Base-by-base conservation (phyloP, 2,888 invertebrate genomes). In the Drosophila testacea region DNA sequence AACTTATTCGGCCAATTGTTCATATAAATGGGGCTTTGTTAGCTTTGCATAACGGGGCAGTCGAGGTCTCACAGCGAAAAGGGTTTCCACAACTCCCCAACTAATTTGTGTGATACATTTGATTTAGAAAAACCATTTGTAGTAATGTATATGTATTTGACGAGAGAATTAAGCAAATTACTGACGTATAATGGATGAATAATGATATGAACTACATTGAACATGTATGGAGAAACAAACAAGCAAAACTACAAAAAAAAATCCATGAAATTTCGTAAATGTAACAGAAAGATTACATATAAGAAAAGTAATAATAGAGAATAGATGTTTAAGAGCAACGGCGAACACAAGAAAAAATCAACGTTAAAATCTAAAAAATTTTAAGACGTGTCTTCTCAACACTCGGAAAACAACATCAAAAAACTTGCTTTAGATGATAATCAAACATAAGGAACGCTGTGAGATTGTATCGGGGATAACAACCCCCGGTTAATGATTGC, bases 1-100 rank as follows among this genome's bases (percentile, higher is more conserved):
- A 59, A 36, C 22, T 11, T 61, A 48, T 76, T 76, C 52, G 0
- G 36, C 47, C 2, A 4, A 0, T n/a, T n/a, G 13, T 39, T 34
- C 4, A 42, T 62, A 41, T 71, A 75, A 46, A 65, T 57, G 36
- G 4, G 10, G 22, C 38, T 2, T 9, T 10, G 6, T 1, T 32
- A 4, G 11, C 22, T 1, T 0, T 0, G 11, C 0, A 11, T 0
- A 11, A 4, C 27, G 38, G 74, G 74, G 74, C 74, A 73, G 74
- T 75, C 74, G 70, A 28, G 48, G 38, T 30, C 56, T 63, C 70
- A 64, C 74, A 74, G 71, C 66, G n/a, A 11, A 27, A 71, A 64
- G 75, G 75, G 74, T 68, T 63, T 10, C 32, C 75, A 63, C 75
- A 67, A 30, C 0, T 34, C 27, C 75, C 75, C 39, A 36, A 70